phyloP scores from a whole-genome alignment of 2,888 invertebrate genomes.

The Caprella mutica region DNA sequence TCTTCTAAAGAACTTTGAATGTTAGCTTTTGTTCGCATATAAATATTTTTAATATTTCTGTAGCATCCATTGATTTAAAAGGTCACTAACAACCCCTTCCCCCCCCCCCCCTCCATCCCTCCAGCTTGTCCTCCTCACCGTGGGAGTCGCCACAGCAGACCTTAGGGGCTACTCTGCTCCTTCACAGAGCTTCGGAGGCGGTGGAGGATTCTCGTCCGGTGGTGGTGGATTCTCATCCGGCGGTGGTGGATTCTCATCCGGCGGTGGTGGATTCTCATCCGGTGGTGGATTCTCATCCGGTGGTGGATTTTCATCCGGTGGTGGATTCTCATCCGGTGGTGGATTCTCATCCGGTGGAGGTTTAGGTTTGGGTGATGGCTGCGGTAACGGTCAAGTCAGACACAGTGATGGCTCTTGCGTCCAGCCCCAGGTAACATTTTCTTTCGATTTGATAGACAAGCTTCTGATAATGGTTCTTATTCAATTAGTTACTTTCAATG shows the following conservation, averaged over 20 bases:
- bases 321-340: not conserved
- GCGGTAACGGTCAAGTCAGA: not conserved
- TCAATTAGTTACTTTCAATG: not conserved
- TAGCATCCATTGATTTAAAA: no score
- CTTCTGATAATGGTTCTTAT: not conserved
- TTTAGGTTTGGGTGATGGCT: not conserved
- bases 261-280: constrained; percentile 7
- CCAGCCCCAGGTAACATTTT: not conserved
- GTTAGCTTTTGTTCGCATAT: no score
- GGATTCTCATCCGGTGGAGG: not conserved
- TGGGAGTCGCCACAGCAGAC: no score
- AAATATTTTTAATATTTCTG: no score
- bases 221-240: not conserved
- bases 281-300: not conserved
- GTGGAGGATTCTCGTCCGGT: not conserved
- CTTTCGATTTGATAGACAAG: not conserved
- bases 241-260: constrained; percentile 6
- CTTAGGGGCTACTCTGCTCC: no score
- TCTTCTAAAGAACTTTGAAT: no score
- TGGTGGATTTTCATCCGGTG: constrained; percentile 1
- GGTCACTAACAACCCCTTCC: no score
- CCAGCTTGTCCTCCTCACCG: no score
- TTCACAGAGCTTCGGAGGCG: not conserved
- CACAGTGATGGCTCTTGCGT: not conserved
- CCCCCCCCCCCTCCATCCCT: no score